Evolutionary conservation across 2,113 vertebrate species (phyloP), one percentile per base, ranked within the genome.

Genomic region (Peromyscus maniculatus): DNA sequence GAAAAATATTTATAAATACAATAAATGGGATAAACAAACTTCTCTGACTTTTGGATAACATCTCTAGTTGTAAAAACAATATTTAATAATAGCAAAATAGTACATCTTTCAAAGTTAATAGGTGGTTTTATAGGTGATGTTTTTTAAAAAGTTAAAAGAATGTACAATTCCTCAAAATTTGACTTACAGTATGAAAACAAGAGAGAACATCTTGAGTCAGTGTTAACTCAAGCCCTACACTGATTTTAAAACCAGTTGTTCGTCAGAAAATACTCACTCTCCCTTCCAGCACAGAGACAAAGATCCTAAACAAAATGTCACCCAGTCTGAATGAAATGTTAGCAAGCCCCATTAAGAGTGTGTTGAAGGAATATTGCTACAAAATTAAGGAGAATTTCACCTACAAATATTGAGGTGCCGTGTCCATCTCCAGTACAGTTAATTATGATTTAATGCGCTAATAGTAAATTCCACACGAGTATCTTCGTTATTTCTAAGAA

Each of bases 21-120:
- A 26, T 64, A 92, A 87, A 77, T 82, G 6, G 49, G 46, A 87
- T 80, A 86, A 91, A 94, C 69, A 89, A 71, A 46, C 1, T 26
- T 71, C 84, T 91, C 5, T 72, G 21, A 83, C 9, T 64, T 95
- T 91, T 87, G 59, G 49, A 87, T 75, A 95, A 83, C 5, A 78
- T 91, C 87, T 94, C 74, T 75, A 75, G 75, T 77, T 92, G 13
- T 87, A 39, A 96, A 84, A 95, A 67, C 80, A 55, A 74, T 72
- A 79, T 3, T 66, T 17, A 52, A 43, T n/a, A 28, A 62, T 24
- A 59, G 59, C 24, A 59, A 59, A 43, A 17, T 21, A 43, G 52
- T 13, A 59, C 52, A 10, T 36, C 49, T 82, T 62, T 87, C 75
- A 91, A 86, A 84, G 43, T 39, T 67, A 80, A 19, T 7, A 84